phyloP scores from a whole-genome alignment of 2,113 vertebrate genomes.

The Boulengeromyrus knoepffleri region DNA sequence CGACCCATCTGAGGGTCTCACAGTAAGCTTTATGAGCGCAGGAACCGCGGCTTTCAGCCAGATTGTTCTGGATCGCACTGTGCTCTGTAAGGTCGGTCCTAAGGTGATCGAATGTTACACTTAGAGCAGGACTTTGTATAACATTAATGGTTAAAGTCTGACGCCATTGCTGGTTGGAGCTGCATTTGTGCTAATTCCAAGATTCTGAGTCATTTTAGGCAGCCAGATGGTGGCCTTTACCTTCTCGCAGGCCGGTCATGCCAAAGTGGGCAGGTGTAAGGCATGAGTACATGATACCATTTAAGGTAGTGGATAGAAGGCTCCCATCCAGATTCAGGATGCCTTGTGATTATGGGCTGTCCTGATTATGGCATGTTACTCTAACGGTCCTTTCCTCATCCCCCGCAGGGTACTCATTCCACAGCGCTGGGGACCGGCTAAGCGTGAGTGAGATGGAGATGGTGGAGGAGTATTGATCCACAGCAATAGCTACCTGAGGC shows the following conservation, averaged over 20 bases:
- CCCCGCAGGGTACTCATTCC: conserved; percentile 77
- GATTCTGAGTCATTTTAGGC: neutral
- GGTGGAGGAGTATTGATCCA: conserved; percentile 88
- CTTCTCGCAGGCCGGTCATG: neutral
- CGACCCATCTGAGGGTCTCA: neutral
- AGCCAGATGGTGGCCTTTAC: neutral
- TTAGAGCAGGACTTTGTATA: neutral
- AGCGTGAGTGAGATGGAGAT: conserved; percentile 81
- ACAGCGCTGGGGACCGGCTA: conserved; percentile 69
- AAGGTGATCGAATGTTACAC: neutral
- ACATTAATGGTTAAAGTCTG: neutral
- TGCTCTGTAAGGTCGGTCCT: neutral
- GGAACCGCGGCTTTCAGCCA: neutral
- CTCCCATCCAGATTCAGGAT: neutral
- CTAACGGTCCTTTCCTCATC: neutral
- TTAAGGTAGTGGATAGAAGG: neutral
- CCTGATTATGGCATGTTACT: neutral
- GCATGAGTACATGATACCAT: neutral
- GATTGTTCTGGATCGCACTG: neutral
- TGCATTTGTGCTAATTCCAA: neutral
- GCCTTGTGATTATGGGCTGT: neutral
- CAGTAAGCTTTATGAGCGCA: neutral
- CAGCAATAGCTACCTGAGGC: conserved; percentile 79
- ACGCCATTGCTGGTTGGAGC: neutral
- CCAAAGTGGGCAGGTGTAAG: neutral